Evolutionary conservation across 1,140 invertebrate species (phyloP), one percentile per base, ranked within the genome.

Genomic region (Mylabris phalerata): DNA sequence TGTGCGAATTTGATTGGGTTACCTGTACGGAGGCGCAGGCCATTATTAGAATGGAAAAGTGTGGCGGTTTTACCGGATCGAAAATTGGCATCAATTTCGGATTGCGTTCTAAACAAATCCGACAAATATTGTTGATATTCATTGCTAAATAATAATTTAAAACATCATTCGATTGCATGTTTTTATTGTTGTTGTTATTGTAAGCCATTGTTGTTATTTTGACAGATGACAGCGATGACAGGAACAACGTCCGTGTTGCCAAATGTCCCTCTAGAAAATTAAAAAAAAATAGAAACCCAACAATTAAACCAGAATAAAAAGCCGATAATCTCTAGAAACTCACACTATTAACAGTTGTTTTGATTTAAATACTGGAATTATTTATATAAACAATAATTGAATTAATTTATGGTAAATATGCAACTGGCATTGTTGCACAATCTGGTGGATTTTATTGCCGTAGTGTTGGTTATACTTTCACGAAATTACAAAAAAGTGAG

Each of bases 91-190:
- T 79, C 61, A 84, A 81, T 61, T 84, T 80, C 4, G 80, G 76
- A 2, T 78, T 79, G 73, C 83, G 82, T 71, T 84, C 82, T 46
- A 84, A 68, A 64, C 83, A 85, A 59, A 84, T 78, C 61, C 83
- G 69, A 69, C 83, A 85, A 40, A 84, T 78, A 71, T 78, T 79
- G 50, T 73, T 74, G 3, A 74, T 69, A 57, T 71, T 73, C 61
- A 68, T 66, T 38, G 69, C 64, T 60, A 73, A 65, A 66, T 73
- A 72, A 67, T 71, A 71, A 59, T 66, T 64, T 50, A 70, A 67
- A 52, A 71, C 48, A 56, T 72, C 68, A 50, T 56, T 70, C 41
- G 59, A 57, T 58, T 66, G 65, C 46, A 57, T 64, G 46, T 56
- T 64, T 62, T 66, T 66, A 59, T 62, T 66, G 51, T 60, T 57